Conservation (phyloP, 2,888 invertebrate genomes). For the Acanthosepion pharaonis region DNA sequence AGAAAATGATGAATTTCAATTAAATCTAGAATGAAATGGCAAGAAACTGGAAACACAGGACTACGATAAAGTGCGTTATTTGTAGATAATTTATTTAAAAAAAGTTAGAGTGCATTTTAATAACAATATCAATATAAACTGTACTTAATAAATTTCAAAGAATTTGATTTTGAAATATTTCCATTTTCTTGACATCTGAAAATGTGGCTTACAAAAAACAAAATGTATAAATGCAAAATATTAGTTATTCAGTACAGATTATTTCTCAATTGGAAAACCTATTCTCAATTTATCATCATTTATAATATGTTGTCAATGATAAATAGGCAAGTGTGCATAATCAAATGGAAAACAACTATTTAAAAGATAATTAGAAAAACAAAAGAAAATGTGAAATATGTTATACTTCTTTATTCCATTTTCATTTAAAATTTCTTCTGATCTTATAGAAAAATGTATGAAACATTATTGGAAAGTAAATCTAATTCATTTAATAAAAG, state of each 20-base stretch:
- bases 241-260: not conserved
- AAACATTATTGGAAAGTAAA: not conserved
- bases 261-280: not conserved
- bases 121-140: no score
- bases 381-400: not conserved
- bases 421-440: not conserved
- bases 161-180: not conserved
- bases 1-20: not conserved
- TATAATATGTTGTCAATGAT: not conserved
- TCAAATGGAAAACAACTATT: conserved; percentile 2
- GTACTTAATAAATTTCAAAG: not conserved
- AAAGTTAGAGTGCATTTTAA: not conserved
- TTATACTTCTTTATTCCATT: not conserved
- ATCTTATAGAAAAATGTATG: not conserved
- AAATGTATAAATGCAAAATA: not conserved
- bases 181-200: not conserved
- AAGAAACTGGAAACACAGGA: not conserved
- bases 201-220: not conserved
- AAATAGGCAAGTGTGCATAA: not conserved
- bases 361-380: not conserved
- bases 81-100: no score
- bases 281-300: not conserved
- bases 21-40: not conserved
- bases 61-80: no score
- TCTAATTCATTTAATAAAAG: not conserved